phyloP scores from a whole-genome alignment of 2,113 vertebrate genomes.

The Ahaetulla prasina region DNA sequence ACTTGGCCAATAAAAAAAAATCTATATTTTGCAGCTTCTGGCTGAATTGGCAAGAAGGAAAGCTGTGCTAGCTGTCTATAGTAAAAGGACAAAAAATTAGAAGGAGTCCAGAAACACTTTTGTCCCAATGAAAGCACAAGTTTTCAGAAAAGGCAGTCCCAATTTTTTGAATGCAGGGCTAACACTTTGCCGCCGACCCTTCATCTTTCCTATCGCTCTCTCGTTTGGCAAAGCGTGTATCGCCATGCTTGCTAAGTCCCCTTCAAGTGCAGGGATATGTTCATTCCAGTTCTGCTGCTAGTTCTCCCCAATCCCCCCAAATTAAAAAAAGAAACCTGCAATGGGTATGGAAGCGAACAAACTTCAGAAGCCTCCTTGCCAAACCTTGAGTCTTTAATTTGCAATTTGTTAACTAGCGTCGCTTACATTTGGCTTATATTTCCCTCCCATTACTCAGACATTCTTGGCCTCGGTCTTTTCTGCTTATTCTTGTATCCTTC shows the following conservation, averaged over 20 bases:
- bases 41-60: background rate
- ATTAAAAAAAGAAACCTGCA: conserved; percentile 38
- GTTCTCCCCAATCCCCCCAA: conserved; percentile 23
- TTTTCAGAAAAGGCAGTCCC: background rate
- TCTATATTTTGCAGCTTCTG: background rate
- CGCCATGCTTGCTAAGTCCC: conserved; percentile 21
- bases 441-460: conserved; percentile 34
- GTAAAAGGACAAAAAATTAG: background rate
- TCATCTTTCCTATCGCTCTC: conserved; percentile 10
- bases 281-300: conserved; percentile 37
- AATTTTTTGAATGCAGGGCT: background rate
- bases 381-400: conserved; percentile 54
- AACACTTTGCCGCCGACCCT: background rate
- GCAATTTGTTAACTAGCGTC: conserved; percentile 31
- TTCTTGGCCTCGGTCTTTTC: conserved; percentile 49
- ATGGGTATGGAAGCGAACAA: conserved; percentile 46
- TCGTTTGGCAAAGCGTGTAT: conserved; percentile 35
- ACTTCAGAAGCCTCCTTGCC: conserved; percentile 49
- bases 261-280: conserved; percentile 26
- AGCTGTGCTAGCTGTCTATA: background rate
- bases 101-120: background rate
- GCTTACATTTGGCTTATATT: conserved; percentile 53
- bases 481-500: conserved; percentile 53
- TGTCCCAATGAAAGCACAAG: background rate
- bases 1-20: no score